phyloP scores from a whole-genome alignment of 2,888 invertebrate genomes.

The Ommatoiulus sabulosus region DNA sequence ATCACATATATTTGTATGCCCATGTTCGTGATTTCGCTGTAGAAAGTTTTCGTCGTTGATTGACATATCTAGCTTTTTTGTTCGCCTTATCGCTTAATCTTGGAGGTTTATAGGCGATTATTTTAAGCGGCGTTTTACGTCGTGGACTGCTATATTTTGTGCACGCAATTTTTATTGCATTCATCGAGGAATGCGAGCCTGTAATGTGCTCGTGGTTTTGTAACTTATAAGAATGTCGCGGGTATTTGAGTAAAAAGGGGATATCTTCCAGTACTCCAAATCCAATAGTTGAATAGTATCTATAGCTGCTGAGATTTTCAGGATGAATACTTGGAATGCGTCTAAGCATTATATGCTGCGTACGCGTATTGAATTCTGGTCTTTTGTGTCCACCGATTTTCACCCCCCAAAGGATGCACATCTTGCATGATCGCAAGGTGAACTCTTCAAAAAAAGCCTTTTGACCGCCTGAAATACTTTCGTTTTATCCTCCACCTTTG shows the following conservation, averaged over 20 bases:
- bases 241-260: background rate
- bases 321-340: background rate
- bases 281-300: too few species aligned
- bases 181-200: background rate
- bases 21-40: background rate
- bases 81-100: slow-evolving; percentile 16
- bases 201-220: background rate
- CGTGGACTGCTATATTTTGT: background rate
- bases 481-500: background rate
- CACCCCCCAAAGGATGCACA: background rate
- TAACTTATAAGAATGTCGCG: background rate
- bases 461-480: background rate
- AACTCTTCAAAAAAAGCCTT: background rate
- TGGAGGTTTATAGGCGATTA: slow-evolving; percentile 23
- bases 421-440: background rate
- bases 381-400: background rate
- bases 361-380: background rate
- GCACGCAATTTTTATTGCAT: background rate
- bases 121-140: slow-evolving; percentile 31
- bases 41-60: background rate
- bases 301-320: background rate
- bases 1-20: background rate
- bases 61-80: background rate
- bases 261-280: background rate
- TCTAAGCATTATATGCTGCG: background rate